phyloP scores from a whole-genome alignment of 2,113 vertebrate genomes.

The Acrocephalus kingi region DNA sequence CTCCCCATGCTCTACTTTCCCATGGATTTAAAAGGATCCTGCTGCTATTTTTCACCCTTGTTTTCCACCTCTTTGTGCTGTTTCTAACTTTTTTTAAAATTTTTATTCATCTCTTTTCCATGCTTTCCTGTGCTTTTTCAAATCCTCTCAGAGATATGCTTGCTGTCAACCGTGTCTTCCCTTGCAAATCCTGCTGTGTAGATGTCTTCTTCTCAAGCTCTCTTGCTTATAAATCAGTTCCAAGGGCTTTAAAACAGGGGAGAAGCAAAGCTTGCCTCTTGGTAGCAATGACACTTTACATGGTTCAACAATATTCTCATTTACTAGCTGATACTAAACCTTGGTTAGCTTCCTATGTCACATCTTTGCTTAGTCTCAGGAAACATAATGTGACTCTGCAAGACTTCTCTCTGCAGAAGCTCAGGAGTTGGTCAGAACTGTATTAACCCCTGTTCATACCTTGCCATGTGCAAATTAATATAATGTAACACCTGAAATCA shows the following conservation, averaged over 20 bases:
- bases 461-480: not conserved
- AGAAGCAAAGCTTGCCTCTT: not conserved
- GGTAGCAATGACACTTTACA: not conserved
- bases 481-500: fast-evolving
- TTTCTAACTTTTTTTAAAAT: not conserved
- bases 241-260: not conserved
- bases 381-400: not conserved
- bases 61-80: not conserved
- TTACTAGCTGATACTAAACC: not conserved
- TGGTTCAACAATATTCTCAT: not conserved
- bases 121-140: not conserved
- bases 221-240: not conserved
- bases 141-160: not conserved
- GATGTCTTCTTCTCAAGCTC: not conserved
- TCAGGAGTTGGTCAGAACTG: not conserved
- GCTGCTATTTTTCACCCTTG: not conserved
- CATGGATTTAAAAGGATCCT: not conserved
- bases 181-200: not conserved
- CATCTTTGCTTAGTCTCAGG: not conserved
- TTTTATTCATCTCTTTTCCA: not conserved
- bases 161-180: not conserved
- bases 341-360: not conserved
- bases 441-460: not conserved
- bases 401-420: not conserved
- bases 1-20: not conserved